phyloP scores from a whole-genome alignment of 2,888 invertebrate species.

The Cheilosia grossa region DNA sequence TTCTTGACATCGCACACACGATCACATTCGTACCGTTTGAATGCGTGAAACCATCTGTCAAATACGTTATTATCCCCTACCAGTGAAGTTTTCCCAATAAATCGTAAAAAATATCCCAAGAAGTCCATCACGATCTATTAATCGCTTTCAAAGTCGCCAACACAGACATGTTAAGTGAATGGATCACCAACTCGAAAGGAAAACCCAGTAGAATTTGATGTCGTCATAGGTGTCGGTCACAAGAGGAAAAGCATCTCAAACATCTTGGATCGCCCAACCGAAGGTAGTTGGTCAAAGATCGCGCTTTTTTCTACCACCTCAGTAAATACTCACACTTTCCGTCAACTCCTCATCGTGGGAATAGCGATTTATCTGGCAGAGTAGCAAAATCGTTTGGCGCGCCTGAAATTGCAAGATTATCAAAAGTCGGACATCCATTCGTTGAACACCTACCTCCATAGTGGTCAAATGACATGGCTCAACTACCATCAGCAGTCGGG shows the following conservation, averaged over 20 bases:
- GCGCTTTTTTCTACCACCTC: no score
- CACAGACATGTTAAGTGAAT: not conserved
- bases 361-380: constrained; percentile 83
- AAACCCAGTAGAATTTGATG: no score
- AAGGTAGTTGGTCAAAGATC: not conserved
- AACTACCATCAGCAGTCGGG: constrained; percentile 84
- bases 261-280: not conserved
- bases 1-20: no score
- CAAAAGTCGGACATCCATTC: not conserved
- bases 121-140: no score
- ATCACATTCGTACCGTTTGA: no score
- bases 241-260: not conserved
- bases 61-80: no score
- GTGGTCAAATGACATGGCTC: constrained; percentile 84
- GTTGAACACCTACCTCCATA: constrained; percentile 80
- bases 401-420: constrained; percentile 77
- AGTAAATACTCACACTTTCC: constrained; percentile 79
- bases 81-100: no score
- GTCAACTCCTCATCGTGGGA: constrained; percentile 80
- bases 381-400: constrained; percentile 83
- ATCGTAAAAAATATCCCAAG: no score
- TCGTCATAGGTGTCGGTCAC: not conserved
- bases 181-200: no score
- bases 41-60: no score
- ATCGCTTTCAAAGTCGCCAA: no score